Percentiles rank a stretch among this genome's conserved stretches.
Conservation (phyloP, 2,797 vertebrate genomes). For the Thaleichthys pacificus region DNA sequence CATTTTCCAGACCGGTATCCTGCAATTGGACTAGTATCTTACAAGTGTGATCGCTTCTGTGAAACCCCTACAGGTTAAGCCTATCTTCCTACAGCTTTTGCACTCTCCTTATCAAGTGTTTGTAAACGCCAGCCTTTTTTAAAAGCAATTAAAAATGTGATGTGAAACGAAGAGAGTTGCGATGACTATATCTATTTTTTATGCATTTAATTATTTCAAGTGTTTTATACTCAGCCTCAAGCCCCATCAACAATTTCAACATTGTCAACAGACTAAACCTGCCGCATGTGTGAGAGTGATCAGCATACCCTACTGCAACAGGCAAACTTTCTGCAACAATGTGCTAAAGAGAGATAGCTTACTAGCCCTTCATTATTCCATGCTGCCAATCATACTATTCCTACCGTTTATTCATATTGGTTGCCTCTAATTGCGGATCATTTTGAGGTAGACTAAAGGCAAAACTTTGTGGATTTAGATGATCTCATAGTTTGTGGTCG, state of each 20-base stretch:
- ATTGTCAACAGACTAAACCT: constrained; percentile 57
- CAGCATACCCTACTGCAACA: constrained; percentile 71
- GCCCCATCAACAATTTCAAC: constrained; percentile 69
- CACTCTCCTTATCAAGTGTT: constrained; percentile 65
- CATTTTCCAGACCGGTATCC: neutral
- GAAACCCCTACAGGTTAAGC: constrained; percentile 43
- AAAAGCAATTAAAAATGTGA: constrained; percentile 59
- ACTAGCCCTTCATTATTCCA: constrained; percentile 62
- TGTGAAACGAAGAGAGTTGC: constrained; percentile 58
- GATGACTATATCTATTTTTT: constrained; percentile 57
- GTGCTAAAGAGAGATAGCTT: constrained; percentile 73
- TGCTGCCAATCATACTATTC: neutral
- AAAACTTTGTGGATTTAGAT: too few species aligned
- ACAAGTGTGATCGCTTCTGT: constrained; percentile 48
- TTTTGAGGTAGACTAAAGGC: neutral
- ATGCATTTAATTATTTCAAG: constrained; percentile 22
- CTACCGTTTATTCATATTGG: neutral
- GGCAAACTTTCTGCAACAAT: constrained; percentile 64
- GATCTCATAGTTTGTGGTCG: too few species aligned
- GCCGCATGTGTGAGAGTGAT: constrained; percentile 63
- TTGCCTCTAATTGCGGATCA: neutral
- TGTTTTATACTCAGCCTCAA: constrained; percentile 52
- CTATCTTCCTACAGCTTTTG: constrained; percentile 51
- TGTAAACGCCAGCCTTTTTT: constrained; percentile 69
- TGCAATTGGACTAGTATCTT: constrained; percentile 54